Percentiles rank a stretch among this genome's conserved stretches.
These are phyloP conservation scores for Carterocephalus palaemon DNA, from an alignment of 2,888 invertebrate genomes.

Conservation along the genomic window DNA sequence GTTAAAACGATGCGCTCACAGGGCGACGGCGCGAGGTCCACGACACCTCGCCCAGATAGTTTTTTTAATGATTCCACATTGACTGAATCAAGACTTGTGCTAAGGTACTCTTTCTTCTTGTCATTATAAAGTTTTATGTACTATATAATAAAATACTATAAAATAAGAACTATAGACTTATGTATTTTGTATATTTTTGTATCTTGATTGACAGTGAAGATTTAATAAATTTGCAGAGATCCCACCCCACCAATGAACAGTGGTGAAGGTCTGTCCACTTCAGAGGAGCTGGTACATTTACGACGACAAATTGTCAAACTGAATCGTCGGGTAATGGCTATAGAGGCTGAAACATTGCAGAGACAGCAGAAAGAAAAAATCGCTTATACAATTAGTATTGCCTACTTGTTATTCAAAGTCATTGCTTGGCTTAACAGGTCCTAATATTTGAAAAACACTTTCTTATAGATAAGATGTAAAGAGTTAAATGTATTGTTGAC, in stretches of 20 bases:
- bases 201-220: background rate
- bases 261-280: conserved; percentile 82
- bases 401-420: conserved; percentile 91
- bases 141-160: conserved; percentile 5
- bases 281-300: conserved; percentile 90
- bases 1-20: conserved; percentile 54
- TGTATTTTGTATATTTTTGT: background rate
- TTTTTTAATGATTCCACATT: conserved; percentile 70
- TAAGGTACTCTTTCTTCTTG: conserved; percentile 47
- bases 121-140: conserved; percentile 3
- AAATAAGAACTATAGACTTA: background rate
- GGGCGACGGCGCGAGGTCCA: conserved; percentile 63
- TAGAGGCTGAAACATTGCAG: conserved; percentile 91
- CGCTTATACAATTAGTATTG: conserved; percentile 89
- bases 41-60: conserved; percentile 56
- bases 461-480: conserved; percentile 61
- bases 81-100: conserved; percentile 68
- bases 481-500: conserved; percentile 56
- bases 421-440: conserved; percentile 86
- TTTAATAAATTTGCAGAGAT: conserved; percentile 69
- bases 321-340: conserved; percentile 90
- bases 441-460: conserved; percentile 49
- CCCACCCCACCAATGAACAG: conserved; percentile 82
- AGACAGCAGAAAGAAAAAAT: conserved; percentile 92
- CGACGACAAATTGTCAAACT: conserved; percentile 92